Evolutionary conservation across 1,140 invertebrate genomes (phyloP).

Genomic region (Calephelis nemesis): DNA sequence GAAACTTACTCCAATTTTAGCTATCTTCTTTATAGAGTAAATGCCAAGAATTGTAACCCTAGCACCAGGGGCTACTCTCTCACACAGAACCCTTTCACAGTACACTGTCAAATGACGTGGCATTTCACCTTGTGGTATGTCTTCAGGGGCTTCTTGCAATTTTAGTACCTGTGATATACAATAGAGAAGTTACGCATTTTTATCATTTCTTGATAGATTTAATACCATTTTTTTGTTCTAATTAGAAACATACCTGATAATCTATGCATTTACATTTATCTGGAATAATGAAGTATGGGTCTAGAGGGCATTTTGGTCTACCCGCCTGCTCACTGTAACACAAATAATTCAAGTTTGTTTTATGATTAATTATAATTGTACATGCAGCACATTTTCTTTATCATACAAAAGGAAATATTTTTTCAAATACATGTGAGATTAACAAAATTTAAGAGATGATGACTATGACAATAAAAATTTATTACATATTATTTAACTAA

Average conservation of each 20-base stretch:
- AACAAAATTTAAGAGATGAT: no score
- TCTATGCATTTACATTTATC: conserved; percentile 99
- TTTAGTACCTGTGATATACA: conserved; percentile 85
- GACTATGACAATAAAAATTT: no score
- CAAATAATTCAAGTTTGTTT: conserved; percentile 24
- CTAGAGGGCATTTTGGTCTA: conserved; percentile 94
- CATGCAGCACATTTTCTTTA: no score
- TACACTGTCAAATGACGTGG: conserved; percentile 97
- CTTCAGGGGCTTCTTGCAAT: conserved; percentile 97
- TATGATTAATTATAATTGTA: not conserved
- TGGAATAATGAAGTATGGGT: conserved; percentile 98
- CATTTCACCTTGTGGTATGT: conserved; percentile 98
- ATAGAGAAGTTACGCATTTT: conserved; percentile 10
- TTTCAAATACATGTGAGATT: no score
- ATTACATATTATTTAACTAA: no score
- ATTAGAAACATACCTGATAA: conserved; percentile 80
- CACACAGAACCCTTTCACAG: conserved; percentile 95
- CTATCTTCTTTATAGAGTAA: conserved; percentile 97
- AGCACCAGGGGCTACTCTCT: conserved; percentile 97
- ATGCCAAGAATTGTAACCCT: conserved; percentile 96
- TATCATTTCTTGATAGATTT: not conserved
- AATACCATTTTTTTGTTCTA: not conserved
- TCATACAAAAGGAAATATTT: no score
- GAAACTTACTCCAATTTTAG: conserved; percentile 72
- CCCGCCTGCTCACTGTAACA: conserved; percentile 91